phyloP scores from a whole-genome alignment of 2,113 vertebrate species.

The Podarcis cretensis region DNA sequence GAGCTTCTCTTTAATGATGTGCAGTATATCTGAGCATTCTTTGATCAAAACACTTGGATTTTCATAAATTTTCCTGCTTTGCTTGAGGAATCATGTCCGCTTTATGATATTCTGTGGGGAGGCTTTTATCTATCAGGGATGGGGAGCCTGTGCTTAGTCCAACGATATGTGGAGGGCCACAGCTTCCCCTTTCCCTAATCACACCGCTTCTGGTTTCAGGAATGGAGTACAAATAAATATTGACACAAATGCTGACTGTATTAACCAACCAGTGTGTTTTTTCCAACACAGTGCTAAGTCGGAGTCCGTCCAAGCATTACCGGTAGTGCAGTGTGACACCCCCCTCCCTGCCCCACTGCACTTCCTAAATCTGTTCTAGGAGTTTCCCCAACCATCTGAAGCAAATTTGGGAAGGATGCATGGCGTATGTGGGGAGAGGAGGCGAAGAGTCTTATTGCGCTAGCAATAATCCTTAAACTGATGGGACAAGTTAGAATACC shows the following conservation, averaged over 20 bases:
- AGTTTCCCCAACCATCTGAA: too few species aligned
- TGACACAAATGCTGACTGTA: not conserved
- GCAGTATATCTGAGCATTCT: not conserved
- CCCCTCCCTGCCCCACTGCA: too few species aligned
- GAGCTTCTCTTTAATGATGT: not conserved
- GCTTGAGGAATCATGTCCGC: not conserved
- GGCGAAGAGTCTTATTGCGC: too few species aligned
- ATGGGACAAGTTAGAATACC: too few species aligned
- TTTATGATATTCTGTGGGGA: not conserved
- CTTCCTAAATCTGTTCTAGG: too few species aligned
- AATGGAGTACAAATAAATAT: not conserved
- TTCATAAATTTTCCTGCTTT: not conserved
- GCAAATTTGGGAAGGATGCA: too few species aligned
- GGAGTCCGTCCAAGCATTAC: too few species aligned
- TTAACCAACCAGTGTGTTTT: not conserved
- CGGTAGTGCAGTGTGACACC: too few species aligned
- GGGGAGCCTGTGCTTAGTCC: not conserved
- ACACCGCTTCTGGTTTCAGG: not conserved
- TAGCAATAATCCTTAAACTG: too few species aligned
- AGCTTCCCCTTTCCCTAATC: not conserved
- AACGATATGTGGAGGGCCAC: not conserved
- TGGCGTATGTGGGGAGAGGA: too few species aligned
- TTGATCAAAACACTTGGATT: not conserved
- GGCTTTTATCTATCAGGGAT: not conserved
- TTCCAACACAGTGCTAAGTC: too few species aligned